Conservation (phyloP, 2,888 invertebrate genomes). For the Cybosia mesomella region DNA sequence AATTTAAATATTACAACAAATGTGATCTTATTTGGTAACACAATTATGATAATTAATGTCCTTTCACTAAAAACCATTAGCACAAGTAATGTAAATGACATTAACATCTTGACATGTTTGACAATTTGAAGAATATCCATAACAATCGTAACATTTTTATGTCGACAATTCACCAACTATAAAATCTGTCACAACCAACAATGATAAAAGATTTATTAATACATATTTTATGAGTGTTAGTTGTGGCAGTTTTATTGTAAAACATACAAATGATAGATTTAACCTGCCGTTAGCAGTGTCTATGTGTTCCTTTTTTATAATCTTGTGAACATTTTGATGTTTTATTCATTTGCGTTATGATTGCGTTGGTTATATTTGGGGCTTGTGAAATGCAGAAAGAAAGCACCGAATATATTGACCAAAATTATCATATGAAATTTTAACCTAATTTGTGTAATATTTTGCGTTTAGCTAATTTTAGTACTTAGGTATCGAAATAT, state of each 20-base stretch:
- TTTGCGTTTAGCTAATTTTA: not conserved
- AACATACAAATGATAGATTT: not conserved
- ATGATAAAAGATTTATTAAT: not conserved
- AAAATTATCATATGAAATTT: constrained; percentile 13
- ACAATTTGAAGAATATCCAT: not conserved
- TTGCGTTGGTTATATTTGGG: too few relatives aligned
- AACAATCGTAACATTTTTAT: not conserved
- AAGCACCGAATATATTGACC: constrained; percentile 11
- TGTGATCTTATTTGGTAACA: not conserved
- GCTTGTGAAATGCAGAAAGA: constrained; percentile 14
- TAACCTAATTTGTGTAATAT: not conserved
- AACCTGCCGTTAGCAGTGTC: not conserved
- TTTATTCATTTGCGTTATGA: constrained; percentile 8
- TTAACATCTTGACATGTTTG: not conserved
- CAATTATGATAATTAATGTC: not conserved
- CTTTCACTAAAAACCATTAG: not conserved
- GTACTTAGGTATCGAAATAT: not conserved
- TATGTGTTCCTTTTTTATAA: not conserved
- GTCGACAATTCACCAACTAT: not conserved
- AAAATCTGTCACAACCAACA: not conserved
- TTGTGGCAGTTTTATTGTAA: not conserved
- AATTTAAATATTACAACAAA: not conserved
- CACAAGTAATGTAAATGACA: not conserved
- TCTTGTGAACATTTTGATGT: constrained; percentile 8
- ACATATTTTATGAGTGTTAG: too few relatives aligned